These are phyloP conservation scores for Chrysotoxum bicinctum DNA, from an alignment of 2,888 invertebrate species.

Conservation along the genomic window DNA sequence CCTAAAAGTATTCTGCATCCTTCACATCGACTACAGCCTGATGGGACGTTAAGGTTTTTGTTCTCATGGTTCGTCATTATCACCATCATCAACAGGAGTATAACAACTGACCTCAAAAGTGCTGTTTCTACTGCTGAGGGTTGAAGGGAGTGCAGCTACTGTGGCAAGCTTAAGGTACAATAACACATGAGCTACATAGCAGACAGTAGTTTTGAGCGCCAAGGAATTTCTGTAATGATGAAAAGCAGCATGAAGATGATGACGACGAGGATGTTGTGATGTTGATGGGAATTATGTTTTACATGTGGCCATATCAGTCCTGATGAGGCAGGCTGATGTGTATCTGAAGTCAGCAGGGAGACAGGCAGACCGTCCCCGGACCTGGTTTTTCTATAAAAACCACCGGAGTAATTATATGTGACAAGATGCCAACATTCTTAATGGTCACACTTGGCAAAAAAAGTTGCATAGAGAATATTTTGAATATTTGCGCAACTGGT, in stretches of 20 bases:
- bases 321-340: slow-evolving; percentile 38
- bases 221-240: slow-evolving; percentile 68
- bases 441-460: slow-evolving; percentile 38
- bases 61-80: slow-evolving; percentile 22
- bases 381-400: slow-evolving; percentile 5
- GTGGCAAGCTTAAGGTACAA: neutral
- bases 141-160: neutral
- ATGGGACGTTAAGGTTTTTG: slow-evolving; percentile 22
- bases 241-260: slow-evolving; percentile 37
- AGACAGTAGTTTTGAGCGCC: slow-evolving; percentile 30
- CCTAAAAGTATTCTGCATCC: slow-evolving; percentile 16
- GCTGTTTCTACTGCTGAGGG: neutral
- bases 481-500: slow-evolving; percentile 63
- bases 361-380: slow-evolving; percentile 43
- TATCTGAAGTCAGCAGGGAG: slow-evolving; percentile 9
- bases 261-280: slow-evolving; percentile 5
- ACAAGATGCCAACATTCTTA: slow-evolving; percentile 53
- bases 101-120: slow-evolving; percentile 28
- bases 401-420: slow-evolving; percentile 53
- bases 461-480: neutral
- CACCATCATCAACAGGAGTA: slow-evolving; percentile 2
- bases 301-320: slow-evolving; percentile 62
- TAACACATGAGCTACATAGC: neutral
- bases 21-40: neutral
- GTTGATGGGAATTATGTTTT: slow-evolving; percentile 20